These are phyloP conservation scores for Aphelenchoides besseyi DNA, from an alignment of 1,140 invertebrate species.

Conservation along the genomic window DNA sequence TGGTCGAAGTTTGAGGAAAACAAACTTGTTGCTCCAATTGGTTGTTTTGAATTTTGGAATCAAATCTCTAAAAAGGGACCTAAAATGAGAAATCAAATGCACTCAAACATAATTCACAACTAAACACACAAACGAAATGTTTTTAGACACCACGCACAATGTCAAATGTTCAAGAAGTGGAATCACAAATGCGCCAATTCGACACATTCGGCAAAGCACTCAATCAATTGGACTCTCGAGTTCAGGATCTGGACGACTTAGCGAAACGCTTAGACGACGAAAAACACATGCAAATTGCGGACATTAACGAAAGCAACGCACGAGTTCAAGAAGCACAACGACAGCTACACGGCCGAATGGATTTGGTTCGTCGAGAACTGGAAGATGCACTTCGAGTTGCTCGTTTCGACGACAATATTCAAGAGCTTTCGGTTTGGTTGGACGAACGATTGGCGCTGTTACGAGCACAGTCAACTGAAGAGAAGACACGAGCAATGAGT, in stretches of 20 bases:
- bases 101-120: too few species aligned
- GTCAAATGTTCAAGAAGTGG: constrained; percentile 63
- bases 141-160: neutral
- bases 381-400: constrained; percentile 79
- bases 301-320: constrained; percentile 59
- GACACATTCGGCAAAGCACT: constrained; percentile 71
- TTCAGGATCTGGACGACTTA: constrained; percentile 45
- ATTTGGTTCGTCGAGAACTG: constrained; percentile 69
- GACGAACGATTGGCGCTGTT: constrained; percentile 85
- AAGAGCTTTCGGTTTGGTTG: constrained; percentile 77
- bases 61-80: neutral
- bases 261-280: constrained; percentile 59
- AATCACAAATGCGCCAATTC: constrained; percentile 65
- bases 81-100: neutral
- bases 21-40: neutral
- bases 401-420: constrained; percentile 78
- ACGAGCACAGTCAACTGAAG: constrained; percentile 71
- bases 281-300: constrained; percentile 65
- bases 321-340: constrained; percentile 62
- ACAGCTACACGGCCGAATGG: constrained; percentile 72
- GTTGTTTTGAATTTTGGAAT: neutral
- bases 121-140: neutral
- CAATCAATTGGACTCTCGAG: constrained; percentile 69
- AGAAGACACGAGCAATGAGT: constrained; percentile 66
- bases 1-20: neutral